Conservation (phyloP, 2,113 vertebrate species). For the Hiodon alosoides region DNA sequence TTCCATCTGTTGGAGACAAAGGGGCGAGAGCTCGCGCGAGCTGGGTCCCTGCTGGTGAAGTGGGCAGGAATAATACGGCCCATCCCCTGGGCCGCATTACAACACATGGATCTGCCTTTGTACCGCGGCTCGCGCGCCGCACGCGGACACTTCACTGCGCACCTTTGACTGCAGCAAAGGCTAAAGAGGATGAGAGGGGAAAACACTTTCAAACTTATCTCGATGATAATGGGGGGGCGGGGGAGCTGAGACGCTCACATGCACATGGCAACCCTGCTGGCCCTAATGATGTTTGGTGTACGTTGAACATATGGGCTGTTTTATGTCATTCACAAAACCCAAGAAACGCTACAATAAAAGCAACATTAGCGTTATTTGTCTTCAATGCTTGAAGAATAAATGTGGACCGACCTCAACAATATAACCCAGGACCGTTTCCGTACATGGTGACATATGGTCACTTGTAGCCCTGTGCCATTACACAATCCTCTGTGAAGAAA, state of each 20-base stretch:
- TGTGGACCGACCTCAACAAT: constrained; percentile 46
- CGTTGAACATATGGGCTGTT: constrained; percentile 2
- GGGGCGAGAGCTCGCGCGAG: constrained; percentile 66
- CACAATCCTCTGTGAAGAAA: constrained; percentile 45
- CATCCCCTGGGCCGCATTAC: constrained; percentile 67
- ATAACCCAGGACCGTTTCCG: constrained; percentile 54
- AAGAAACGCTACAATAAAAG: constrained; percentile 6
- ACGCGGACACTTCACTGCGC: constrained; percentile 12
- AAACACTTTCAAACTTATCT: background rate
- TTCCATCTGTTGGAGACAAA: constrained; percentile 77
- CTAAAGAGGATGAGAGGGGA: background rate
- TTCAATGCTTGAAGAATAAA: constrained; percentile 51
- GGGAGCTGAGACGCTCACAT: background rate
- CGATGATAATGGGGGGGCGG: background rate
- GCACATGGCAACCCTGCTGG: background rate
- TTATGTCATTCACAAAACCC: background rate
- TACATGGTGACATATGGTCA: constrained; percentile 65
- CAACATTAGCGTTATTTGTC: constrained; percentile 5
- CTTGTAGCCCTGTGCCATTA: constrained; percentile 51
- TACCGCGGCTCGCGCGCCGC: constrained; percentile 39
- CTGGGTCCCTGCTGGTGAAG: constrained; percentile 69
- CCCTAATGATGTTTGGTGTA: background rate
- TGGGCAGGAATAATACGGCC: constrained; percentile 60
- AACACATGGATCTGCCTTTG: constrained; percentile 67
- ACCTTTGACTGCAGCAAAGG: background rate